Evolutionary conservation across 2,888 invertebrate species (phyloP), one percentile per base, ranked within the genome.

Genomic region (Hoplodrina blanda): DNA sequence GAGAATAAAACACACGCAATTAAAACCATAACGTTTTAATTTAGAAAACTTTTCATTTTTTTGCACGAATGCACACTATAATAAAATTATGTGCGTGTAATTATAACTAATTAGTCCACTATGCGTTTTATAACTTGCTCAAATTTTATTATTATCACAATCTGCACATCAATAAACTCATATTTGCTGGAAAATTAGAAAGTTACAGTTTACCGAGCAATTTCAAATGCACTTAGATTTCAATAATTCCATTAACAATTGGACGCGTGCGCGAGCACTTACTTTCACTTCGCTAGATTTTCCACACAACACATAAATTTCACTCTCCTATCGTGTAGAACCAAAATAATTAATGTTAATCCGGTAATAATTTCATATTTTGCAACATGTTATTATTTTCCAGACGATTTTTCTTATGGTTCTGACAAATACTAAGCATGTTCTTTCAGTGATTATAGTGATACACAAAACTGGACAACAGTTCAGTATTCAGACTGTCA

Each of bases 281-380:
- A 92, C 94, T 94, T 94, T 95, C 94, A 91, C 94, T 91, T 61
- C 73, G 76, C 79, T 86, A 81, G 80, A 86, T 91, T 91, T 88
- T 89, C 85, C 84, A 86, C 85, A 81, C 81, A 79, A 72, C 73
- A 60, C 69, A 67, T 75, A 70, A 60, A 66, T 63, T 81, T 82
- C 56, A 70, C 67, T 81, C 67, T 77, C 44, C 54, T 57, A 25
- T 54, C 62, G 54, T 70, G 80, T 19, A 57, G 56, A 60, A 25
- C 33, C 61, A 62, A 79, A 54, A 66, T 64, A 61, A 55, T 60
- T 55, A 44, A 61, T 61, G 10, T 15, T 37, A 52, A 55, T 41
- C 13, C 25, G 15, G 8, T 19, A 46, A 20, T 46, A 8, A 37
- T 44, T 69, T 52, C 25, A 62, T 59, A 50, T 37, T 71, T 71